Conservation (phyloP, 2,888 invertebrate species). For the Lordiphosa andalusiaca region DNA sequence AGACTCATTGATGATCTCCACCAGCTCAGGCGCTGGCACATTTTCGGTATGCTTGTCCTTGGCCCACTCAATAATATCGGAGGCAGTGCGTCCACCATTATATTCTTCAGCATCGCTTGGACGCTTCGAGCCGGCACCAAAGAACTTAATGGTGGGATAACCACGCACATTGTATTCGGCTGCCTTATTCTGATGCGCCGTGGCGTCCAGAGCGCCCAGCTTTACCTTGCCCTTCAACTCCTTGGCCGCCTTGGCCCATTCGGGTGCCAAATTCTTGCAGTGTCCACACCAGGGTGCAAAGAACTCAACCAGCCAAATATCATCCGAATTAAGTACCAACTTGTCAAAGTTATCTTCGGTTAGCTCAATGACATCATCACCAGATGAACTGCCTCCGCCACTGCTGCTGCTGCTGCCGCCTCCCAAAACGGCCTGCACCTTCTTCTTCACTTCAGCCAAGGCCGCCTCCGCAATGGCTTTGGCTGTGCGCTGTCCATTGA, state of each 20-base stretch:
- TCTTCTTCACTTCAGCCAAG: conserved; percentile 87
- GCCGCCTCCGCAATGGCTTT: conserved; percentile 92
- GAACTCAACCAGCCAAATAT: conserved; percentile 98
- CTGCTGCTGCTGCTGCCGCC: conserved; percentile 80
- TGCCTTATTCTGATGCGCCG: conserved; percentile 91
- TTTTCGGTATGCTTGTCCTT: conserved; percentile 92
- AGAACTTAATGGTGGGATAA: conserved; percentile 98
- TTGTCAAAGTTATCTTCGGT: conserved; percentile 98
- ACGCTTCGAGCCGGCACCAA: conserved; percentile 89
- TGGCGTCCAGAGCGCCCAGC: conserved; percentile 97
- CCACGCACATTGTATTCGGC: conserved; percentile 92
- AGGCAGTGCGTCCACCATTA: conserved; percentile 94
- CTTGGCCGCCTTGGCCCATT: conserved; percentile 96
- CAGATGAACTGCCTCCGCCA: conserved; percentile 41
- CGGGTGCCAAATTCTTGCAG: conserved; percentile 97
- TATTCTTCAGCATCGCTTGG: conserved; percentile 89
- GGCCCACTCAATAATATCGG: conserved; percentile 95
- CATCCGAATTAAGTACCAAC: conserved; percentile 93
- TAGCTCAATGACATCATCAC: conserved; percentile 88
- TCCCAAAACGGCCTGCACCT: conserved; percentile 86
- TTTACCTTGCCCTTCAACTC: conserved; percentile 98
- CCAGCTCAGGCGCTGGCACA: conserved; percentile 93
- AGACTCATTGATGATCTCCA: conserved; percentile 84
- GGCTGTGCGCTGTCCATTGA: conserved; percentile 91
- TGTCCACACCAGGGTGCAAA: conserved; percentile 98